Evolutionary conservation across 2,888 invertebrate genomes (phyloP).

Genomic region (Euphydryas editha): DNA sequence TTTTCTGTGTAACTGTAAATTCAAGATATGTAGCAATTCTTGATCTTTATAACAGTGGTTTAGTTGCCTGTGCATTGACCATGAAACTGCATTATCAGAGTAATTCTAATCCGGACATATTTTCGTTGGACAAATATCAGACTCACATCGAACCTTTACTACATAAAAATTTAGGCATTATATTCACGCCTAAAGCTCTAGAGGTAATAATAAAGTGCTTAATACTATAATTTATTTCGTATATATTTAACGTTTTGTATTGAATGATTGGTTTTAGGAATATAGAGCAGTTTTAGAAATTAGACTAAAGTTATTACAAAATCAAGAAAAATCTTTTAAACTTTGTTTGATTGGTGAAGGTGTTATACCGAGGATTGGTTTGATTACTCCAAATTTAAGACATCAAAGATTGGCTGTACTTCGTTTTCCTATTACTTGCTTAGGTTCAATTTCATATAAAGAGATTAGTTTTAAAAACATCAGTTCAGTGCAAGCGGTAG

Average conservation of each 20-base stretch:
- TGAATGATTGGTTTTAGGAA: conserved; percentile 56
- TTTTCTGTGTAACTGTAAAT: conserved; percentile 71
- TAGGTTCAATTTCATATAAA: conserved; percentile 64
- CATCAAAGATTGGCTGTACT: conserved; percentile 58
- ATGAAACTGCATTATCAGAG: conserved; percentile 70
- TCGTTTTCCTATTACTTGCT: conserved; percentile 70
- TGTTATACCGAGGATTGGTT: conserved; percentile 69
- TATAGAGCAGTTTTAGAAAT: conserved; percentile 75
- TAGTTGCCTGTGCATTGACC: conserved; percentile 68
- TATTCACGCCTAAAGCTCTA: conserved; percentile 70
- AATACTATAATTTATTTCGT: not conserved
- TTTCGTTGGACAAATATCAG: conserved; percentile 72
- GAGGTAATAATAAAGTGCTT: conserved; percentile 51
- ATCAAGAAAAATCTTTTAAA: conserved; percentile 68
- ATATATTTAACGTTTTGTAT: not conserved
- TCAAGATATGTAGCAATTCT: conserved; percentile 60
- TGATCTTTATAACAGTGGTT: conserved; percentile 74
- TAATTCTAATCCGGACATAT: conserved; percentile 62
- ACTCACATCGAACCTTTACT: conserved; percentile 72
- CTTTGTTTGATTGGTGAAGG: conserved; percentile 77
- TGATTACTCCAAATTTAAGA: conserved; percentile 58
- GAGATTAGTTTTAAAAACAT: conserved; percentile 68
- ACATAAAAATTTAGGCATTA: conserved; percentile 69
- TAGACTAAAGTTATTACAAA: conserved; percentile 68
- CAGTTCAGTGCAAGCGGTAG: conserved; percentile 60